Percentiles rank a stretch among this genome's conserved stretches.
These are phyloP conservation scores for Manacus vitellinus DNA, from an alignment of 2,113 vertebrate genomes.

Conservation along the genomic window DNA sequence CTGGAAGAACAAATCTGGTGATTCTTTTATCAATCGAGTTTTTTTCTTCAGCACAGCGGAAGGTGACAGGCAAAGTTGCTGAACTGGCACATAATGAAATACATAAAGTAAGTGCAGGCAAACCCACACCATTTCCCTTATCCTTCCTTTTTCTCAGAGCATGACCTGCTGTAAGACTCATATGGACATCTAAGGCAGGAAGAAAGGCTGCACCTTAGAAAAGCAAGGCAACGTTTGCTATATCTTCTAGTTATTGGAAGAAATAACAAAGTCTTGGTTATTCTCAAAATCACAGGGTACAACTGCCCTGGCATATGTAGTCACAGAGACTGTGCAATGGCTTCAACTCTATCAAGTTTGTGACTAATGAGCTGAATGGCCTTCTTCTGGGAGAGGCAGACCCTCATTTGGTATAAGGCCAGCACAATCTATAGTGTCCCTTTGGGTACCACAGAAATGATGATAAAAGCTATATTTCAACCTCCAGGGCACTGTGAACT, in stretches of 20 bases:
- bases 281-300: not conserved
- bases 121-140: not conserved
- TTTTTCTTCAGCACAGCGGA: constrained; percentile 95
- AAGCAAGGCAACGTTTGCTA: not conserved
- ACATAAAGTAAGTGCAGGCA: not conserved
- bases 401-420: fast-evolving
- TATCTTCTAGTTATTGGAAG: not conserved
- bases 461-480: not conserved
- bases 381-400: not conserved
- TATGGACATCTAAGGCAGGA: not conserved
- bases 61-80: constrained; percentile 95
- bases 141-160: not conserved
- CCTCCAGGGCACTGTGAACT: not conserved
- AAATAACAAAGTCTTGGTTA: not conserved
- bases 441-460: not conserved
- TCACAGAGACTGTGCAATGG: not conserved
- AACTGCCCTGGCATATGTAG: not conserved
- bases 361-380: not conserved
- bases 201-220: not conserved
- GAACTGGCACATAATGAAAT: constrained; percentile 78
- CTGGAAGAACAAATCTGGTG: constrained; percentile 93
- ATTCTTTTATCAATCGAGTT: constrained; percentile 93
- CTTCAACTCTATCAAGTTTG: not conserved
- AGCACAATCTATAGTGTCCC: fast-evolving
- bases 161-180: not conserved